Evolutionary conservation across 2,113 vertebrate genomes (phyloP), one percentile per base, ranked within the genome.

Genomic region (Pandion haliaetus): DNA sequence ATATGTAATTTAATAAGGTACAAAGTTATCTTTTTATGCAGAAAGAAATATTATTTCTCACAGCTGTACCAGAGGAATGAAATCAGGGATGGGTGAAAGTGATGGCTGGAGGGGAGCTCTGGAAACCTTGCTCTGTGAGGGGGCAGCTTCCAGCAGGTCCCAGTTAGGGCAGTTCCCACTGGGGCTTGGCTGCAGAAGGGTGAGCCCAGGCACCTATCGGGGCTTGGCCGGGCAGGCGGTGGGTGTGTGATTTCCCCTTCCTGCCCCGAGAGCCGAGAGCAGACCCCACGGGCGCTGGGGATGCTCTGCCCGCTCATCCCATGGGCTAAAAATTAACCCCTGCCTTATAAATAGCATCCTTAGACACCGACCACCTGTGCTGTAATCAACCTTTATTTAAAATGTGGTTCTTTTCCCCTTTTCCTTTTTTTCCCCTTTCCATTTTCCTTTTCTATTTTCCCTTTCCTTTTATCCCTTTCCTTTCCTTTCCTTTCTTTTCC

Each of bases 261-360:
- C n/a, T 28, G 42, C 5, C 38, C 81, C 4, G 1, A 15, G 29
- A 47, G 40, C 61, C 2, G 0, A 17, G 31, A 10, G 49, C 13
- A 57, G 15, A 57, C 28, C 23, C 18, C 34, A 5, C 0, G 3
- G 74, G 45, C 29, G 12, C 9, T 0, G 20, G 47, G 50, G 21
- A 25, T 38, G 45, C 34, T 61, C 61, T 8, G 31, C 45, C 5
- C 3, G 0, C 21, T 59, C 5, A 17, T 5, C 65, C 29, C 65
- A 1, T 1, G 17, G 66, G 36, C 29, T 21, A 1, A 23, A 40
- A 52, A 7, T 0, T 1, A 62, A 6, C 5, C 28, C 12, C 13
- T 3, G 73, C 9, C 4, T 6, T 15, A 26, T 1, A 24, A 21
- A 25, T 50, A 25, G 31, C 59, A 63, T 40, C 69, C 36, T 29